Evolutionary conservation across 2,113 vertebrate species (phyloP).

Genomic region (Xenopus borealis): DNA sequence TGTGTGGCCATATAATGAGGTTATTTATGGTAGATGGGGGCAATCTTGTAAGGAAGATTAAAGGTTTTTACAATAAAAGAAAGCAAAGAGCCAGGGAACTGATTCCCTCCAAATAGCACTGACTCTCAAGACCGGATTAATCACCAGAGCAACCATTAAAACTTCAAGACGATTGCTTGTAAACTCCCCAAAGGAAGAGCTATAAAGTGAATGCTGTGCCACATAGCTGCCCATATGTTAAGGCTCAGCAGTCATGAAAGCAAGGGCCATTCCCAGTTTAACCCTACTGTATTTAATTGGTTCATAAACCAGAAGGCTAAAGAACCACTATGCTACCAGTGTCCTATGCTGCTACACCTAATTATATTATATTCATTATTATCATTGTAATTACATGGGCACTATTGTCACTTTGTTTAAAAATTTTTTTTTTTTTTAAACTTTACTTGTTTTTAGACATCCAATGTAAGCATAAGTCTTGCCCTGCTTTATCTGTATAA

Average conservation of each 20-base stretch:
- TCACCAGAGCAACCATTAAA: constrained; percentile 73
- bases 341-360: too few species aligned
- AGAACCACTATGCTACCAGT: constrained; percentile 41
- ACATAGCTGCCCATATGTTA: constrained; percentile 54
- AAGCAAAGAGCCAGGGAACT: constrained; percentile 60
- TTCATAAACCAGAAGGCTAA: constrained; percentile 46
- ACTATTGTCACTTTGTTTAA: too few species aligned
- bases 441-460: too few species aligned
- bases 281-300: constrained; percentile 37
- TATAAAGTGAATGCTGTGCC: constrained; percentile 59
- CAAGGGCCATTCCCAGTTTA: constrained; percentile 49
- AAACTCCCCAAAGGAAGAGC: constrained; percentile 61
- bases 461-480: not conserved
- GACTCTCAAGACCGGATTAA: constrained; percentile 68
- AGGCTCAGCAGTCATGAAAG: constrained; percentile 54
- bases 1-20: constrained; percentile 66
- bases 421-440: too few species aligned
- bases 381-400: too few species aligned
- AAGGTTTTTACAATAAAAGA: constrained; percentile 71
- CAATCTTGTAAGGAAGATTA: constrained; percentile 63
- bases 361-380: too few species aligned
- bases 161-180: constrained; percentile 71
- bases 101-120: constrained; percentile 58
- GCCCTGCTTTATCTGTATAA: too few species aligned
- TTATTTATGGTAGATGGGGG: constrained; percentile 69